These are phyloP conservation scores for Melanotaenia parkinsoni DNA, from an alignment of 2,797 vertebrate species.

Conservation along the genomic window DNA sequence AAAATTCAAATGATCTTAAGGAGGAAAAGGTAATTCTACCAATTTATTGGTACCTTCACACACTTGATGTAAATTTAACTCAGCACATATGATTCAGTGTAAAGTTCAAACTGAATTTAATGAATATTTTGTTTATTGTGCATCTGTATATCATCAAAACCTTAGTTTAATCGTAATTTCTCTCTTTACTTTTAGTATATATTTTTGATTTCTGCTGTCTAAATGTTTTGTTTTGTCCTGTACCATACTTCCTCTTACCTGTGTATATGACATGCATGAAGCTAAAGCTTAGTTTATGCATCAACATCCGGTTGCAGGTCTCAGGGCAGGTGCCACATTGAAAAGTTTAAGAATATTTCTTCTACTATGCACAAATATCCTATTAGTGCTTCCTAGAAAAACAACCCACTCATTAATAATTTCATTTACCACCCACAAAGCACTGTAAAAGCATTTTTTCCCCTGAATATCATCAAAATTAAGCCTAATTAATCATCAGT, in stretches of 20 bases:
- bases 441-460: neutral
- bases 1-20: neutral
- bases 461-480: neutral
- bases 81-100: neutral
- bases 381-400: neutral
- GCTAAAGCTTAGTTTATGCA: neutral
- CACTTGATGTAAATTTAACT: neutral
- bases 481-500: neutral
- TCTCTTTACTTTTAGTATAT: neutral
- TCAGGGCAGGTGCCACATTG: neutral
- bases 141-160: neutral
- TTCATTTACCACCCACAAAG: neutral
- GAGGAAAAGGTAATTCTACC: neutral
- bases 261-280: neutral
- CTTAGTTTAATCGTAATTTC: neutral
- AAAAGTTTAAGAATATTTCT: neutral
- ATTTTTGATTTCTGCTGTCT: neutral
- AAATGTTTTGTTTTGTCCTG: neutral
- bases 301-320: neutral
- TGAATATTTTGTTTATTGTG: neutral
- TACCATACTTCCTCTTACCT: neutral
- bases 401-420: neutral
- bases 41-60: neutral
- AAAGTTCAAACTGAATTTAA: neutral
- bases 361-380: neutral